Percentiles rank a stretch among this genome's conserved stretches.
These are phyloP conservation scores for Limenitis arthemis DNA, from an alignment of 2,888 invertebrate species.

Conservation along the genomic window DNA sequence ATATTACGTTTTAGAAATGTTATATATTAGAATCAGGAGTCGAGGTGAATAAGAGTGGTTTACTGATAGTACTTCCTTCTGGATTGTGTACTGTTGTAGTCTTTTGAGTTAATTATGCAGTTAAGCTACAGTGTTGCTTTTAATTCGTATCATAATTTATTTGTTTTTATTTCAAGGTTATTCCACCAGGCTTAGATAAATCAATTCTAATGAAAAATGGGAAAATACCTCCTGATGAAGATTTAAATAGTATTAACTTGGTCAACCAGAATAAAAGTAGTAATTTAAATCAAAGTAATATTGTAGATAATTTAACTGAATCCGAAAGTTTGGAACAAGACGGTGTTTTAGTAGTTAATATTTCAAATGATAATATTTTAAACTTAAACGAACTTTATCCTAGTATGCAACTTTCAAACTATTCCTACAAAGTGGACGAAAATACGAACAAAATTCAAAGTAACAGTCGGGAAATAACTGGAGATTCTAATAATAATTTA, in stretches of 20 bases:
- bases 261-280: constrained; percentile 40
- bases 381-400: constrained; percentile 62
- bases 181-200: constrained; percentile 59
- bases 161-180: constrained; percentile 33
- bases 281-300: constrained; percentile 41
- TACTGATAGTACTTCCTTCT: too few species aligned
- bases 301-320: constrained; percentile 58
- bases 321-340: constrained; percentile 66
- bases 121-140: too few species aligned
- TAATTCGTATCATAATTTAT: neutral
- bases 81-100: too few species aligned
- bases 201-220: constrained; percentile 59
- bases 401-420: constrained; percentile 51
- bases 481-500: constrained; percentile 57
- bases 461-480: constrained; percentile 68
- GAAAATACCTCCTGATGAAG: constrained; percentile 52
- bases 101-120: too few species aligned
- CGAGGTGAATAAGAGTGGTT: too few species aligned
- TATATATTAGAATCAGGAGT: too few species aligned
- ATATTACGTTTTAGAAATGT: too few species aligned
- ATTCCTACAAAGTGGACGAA: constrained; percentile 60
- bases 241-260: constrained; percentile 36
- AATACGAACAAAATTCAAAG: constrained; percentile 69
- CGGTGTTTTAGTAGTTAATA: constrained; percentile 62
- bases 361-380: constrained; percentile 60